Percentiles rank a stretch among this genome's conserved stretches.
These are phyloP conservation scores for Hedychridium roseum DNA, from an alignment of 2,888 invertebrate species.

Conservation along the genomic window DNA sequence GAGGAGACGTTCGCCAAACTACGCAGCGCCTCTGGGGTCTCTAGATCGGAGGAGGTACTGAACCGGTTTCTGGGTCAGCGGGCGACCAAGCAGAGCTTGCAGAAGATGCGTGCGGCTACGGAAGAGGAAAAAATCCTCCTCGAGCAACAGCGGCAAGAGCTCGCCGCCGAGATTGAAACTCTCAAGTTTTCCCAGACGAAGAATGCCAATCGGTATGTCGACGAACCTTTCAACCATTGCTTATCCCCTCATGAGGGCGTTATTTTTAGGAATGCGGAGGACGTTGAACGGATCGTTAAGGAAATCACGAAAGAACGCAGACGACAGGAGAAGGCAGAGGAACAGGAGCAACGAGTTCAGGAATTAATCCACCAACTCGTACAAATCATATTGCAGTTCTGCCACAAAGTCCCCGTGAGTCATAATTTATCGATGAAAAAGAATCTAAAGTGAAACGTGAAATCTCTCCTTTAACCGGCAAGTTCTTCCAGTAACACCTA, in stretches of 20 bases:
- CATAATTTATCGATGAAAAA: background rate
- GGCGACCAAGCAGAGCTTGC: constrained; percentile 76
- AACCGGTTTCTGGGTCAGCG: constrained; percentile 78
- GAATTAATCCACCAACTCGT: constrained; percentile 39
- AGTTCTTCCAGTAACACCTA: no score
- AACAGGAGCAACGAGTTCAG: constrained; percentile 50
- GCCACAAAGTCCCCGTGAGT: constrained; percentile 48
- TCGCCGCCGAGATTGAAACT: constrained; percentile 76
- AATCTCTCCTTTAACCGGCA: no score
- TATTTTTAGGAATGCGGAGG: constrained; percentile 74
- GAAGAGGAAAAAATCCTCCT: constrained; percentile 78
- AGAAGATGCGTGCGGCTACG: constrained; percentile 74
- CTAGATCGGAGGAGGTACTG: constrained; percentile 77
- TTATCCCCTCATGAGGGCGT: background rate
- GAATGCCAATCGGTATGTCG: constrained; percentile 79
- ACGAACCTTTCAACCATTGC: background rate
- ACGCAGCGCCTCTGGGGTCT: constrained; percentile 81
- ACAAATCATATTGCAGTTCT: constrained; percentile 41
- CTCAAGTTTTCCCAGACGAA: constrained; percentile 83
- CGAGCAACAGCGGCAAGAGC: constrained; percentile 72
- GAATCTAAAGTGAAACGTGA: no score
- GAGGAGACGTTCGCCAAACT: constrained; percentile 77
- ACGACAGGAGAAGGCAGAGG: constrained; percentile 60
- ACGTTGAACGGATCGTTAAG: constrained; percentile 72
- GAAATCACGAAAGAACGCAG: constrained; percentile 67